Percentiles rank a stretch among this genome's conserved stretches.
Evolutionary conservation across 2,113 vertebrate genomes (phyloP).

Genomic region (Rhineura floridana): DNA sequence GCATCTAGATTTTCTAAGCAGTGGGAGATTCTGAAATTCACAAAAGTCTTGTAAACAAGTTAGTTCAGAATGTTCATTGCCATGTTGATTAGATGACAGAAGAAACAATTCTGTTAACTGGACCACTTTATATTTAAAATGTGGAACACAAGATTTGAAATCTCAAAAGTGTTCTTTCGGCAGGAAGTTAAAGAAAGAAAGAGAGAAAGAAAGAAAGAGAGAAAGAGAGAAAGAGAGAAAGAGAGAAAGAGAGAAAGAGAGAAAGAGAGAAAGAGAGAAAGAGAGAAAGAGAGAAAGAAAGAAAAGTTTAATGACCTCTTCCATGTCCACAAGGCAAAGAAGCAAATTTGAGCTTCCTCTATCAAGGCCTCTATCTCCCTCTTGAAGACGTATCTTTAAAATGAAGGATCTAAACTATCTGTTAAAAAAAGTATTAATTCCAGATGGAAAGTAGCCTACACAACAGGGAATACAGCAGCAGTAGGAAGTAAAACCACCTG

Average conservation of each 20-base stretch:
- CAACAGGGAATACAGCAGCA: conserved; percentile 38
- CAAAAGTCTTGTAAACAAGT: not conserved
- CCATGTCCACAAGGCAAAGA: not conserved
- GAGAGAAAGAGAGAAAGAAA: too few relatives aligned
- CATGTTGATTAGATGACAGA: not conserved
- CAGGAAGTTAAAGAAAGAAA: too few relatives aligned
- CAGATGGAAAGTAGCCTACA: conserved; percentile 19
- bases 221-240: not conserved
- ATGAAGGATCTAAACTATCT: not conserved
- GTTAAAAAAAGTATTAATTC: not conserved
- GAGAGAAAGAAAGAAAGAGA: not conserved
- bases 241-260: too few relatives aligned
- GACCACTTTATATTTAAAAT: not conserved
- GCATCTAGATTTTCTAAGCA: not conserved
- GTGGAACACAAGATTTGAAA: not conserved
- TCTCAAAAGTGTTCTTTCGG: not conserved
- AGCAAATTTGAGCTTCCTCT: not conserved
- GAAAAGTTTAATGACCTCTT: not conserved
- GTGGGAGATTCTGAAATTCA: not conserved
- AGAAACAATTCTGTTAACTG: not conserved
- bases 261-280: too few relatives aligned
- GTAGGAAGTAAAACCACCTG: not conserved
- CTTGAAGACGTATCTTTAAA: not conserved
- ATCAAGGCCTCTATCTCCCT: not conserved
- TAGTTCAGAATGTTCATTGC: not conserved